Conservation (phyloP, 92 coral and sea anemone genomes). For the Actinostola sp. region DNA sequence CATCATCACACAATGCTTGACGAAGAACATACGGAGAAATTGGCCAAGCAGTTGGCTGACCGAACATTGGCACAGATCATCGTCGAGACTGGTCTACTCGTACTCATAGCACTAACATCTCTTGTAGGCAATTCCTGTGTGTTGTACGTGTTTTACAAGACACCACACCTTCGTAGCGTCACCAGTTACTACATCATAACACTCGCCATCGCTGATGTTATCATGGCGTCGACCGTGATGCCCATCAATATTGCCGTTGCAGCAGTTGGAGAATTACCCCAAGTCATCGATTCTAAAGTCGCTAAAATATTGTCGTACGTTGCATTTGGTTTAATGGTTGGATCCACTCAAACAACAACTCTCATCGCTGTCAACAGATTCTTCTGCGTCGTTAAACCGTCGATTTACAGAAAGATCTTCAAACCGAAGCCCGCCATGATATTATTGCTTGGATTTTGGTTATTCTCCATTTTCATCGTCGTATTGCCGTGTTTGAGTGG, state of each 20-base stretch:
- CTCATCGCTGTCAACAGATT: slow-evolving; percentile 35
- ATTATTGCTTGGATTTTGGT: slow-evolving; percentile 15
- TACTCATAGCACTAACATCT: slow-evolving; percentile 18
- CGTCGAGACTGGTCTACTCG: slow-evolving; percentile 23
- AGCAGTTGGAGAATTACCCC: slow-evolving; percentile 3
- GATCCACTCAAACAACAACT: slow-evolving; percentile 24
- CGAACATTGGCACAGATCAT: not conserved
- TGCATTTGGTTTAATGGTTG: not conserved
- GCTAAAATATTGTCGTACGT: slow-evolving; percentile 8
- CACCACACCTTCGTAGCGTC: slow-evolving; percentile 31
- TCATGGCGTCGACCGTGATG: slow-evolving; percentile 11
- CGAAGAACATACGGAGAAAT: too few species aligned
- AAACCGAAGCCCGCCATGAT: slow-evolving; percentile 25
- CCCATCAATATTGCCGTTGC: slow-evolving; percentile 4
- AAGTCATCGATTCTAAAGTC: not conserved
- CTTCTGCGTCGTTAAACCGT: slow-evolving; percentile 34
- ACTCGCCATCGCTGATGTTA: slow-evolving; percentile 39
- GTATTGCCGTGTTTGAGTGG: not conserved
- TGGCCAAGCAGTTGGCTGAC: not conserved
- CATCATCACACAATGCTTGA: too few species aligned
- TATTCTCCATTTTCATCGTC: not conserved
- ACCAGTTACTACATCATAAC: slow-evolving; percentile 36
- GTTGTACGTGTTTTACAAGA: slow-evolving; percentile 20
- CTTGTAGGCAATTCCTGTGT: slow-evolving; percentile 18
- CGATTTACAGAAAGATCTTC: slow-evolving; percentile 31